Evolutionary conservation across 2,113 vertebrate species (phyloP).

Genomic region (Tychaedon coryphoeus): DNA sequence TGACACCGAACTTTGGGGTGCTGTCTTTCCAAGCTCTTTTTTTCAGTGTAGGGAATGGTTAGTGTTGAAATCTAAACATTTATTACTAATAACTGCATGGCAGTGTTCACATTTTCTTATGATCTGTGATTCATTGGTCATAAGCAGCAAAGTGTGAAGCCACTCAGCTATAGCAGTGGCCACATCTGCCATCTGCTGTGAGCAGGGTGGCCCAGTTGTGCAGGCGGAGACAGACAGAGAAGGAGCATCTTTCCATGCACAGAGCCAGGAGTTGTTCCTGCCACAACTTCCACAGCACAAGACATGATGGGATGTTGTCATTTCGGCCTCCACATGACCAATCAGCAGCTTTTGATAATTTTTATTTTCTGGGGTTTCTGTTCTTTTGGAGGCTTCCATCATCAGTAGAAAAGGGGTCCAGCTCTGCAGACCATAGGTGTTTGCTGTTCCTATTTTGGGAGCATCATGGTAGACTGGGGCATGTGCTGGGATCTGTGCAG

Average conservation of each 20-base stretch:
- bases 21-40: not conserved
- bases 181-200: not conserved
- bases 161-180: not conserved
- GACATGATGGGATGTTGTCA: not conserved
- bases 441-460: not conserved
- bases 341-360: not conserved
- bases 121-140: not conserved
- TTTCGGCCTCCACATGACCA: not conserved
- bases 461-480: fast-evolving
- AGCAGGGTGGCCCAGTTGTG: not conserved
- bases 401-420: not conserved
- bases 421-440: not conserved
- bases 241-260: not conserved
- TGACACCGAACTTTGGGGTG: not conserved
- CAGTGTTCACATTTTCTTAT: not conserved
- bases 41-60: not conserved
- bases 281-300: not conserved
- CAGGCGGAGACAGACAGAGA: not conserved
- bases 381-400: not conserved
- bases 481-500: not conserved
- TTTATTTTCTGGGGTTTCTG: not conserved
- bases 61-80: not conserved
- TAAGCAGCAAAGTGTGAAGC: not conserved
- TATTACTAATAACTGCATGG: not conserved
- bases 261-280: not conserved